phyloP scores from a whole-genome alignment of 2,797 vertebrate species.

The Karalla daura region DNA sequence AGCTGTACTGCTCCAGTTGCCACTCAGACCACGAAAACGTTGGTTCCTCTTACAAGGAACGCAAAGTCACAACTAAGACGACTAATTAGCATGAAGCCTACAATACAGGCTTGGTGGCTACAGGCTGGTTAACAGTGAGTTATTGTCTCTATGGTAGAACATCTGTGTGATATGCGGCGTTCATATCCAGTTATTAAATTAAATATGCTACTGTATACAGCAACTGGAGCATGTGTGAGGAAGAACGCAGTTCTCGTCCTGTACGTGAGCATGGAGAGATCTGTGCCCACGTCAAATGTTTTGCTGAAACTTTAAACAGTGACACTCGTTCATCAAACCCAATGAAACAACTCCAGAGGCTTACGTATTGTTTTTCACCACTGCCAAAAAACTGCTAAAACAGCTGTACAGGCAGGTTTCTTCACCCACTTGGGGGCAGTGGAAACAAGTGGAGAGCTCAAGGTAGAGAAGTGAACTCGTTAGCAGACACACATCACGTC shows the following conservation, averaged over 20 bases:
- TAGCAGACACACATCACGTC: no score
- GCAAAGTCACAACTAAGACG: no score
- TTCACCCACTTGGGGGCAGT: no score
- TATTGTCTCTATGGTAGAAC: slow-evolving; percentile 48
- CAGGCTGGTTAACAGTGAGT: slow-evolving; percentile 43
- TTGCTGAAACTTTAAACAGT: neutral
- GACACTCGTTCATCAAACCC: neutral
- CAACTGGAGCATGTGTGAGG: neutral
- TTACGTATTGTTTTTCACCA: neutral
- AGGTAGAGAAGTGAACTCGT: no score
- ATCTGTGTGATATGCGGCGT: slow-evolving; percentile 43
- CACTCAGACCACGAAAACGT: no score
- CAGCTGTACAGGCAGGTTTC: no score
- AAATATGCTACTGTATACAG: slow-evolving; percentile 11
- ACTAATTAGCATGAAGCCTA: no score
- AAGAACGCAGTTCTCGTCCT: neutral
- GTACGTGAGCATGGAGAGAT: neutral
- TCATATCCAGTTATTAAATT: slow-evolving; percentile 33
- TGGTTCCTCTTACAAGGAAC: no score
- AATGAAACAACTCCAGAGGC: neutral
- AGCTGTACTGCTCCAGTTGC: no score
- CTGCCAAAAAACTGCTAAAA: neutral
- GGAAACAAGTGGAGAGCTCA: no score
- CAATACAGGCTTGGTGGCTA: no score
- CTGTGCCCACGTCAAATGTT: neutral